Percentiles rank a stretch among this genome's conserved stretches.
Conservation (phyloP, 2,113 vertebrate genomes). For the Siphamia tubifer region DNA sequence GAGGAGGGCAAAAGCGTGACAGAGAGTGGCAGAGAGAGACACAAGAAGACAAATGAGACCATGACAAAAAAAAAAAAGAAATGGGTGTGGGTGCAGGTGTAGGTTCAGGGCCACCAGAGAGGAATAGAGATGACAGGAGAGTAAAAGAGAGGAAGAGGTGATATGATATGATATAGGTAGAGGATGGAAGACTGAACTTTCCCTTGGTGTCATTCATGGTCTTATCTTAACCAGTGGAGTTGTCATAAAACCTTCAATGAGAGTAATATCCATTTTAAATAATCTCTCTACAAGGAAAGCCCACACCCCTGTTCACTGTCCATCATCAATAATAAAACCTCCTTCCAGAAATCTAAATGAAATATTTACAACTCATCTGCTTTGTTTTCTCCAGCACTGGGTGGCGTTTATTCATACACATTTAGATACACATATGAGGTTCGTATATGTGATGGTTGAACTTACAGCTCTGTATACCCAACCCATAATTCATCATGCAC, state of each 20-base stretch:
- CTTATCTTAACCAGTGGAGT: slow-evolving; percentile 41
- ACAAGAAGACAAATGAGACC: slow-evolving; percentile 63
- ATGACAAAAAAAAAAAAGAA: slow-evolving; percentile 51
- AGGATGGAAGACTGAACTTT: slow-evolving; percentile 38
- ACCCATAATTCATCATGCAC: neutral
- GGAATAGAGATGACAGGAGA: slow-evolving; percentile 43
- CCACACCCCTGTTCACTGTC: slow-evolving; percentile 29
- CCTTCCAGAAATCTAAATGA: slow-evolving; percentile 55
- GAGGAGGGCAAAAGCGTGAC: slow-evolving; percentile 53
- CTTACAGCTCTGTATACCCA: slow-evolving; percentile 18
- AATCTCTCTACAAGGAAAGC: slow-evolving; percentile 21
- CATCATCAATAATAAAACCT: slow-evolving; percentile 66
- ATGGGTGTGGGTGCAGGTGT: slow-evolving; percentile 23
- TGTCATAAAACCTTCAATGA: slow-evolving; percentile 42
- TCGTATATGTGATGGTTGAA: slow-evolving; percentile 15
- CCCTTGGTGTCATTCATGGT: slow-evolving; percentile 21
- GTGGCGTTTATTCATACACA: slow-evolving; percentile 32
- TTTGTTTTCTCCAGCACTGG: slow-evolving; percentile 29
- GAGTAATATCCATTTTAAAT: slow-evolving; percentile 54
- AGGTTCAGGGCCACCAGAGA: slow-evolving; percentile 32
- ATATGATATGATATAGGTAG: slow-evolving; percentile 49
- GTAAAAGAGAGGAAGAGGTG: slow-evolving; percentile 32
- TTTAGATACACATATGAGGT: slow-evolving; percentile 29
- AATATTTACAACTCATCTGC: slow-evolving; percentile 61
- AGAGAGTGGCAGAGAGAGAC: slow-evolving; percentile 67